A percentile compares a stretch with the other conserved stretches of the same genome.
Conservation (phyloP, 1,140 invertebrate species). For the Megathymus violae region DNA sequence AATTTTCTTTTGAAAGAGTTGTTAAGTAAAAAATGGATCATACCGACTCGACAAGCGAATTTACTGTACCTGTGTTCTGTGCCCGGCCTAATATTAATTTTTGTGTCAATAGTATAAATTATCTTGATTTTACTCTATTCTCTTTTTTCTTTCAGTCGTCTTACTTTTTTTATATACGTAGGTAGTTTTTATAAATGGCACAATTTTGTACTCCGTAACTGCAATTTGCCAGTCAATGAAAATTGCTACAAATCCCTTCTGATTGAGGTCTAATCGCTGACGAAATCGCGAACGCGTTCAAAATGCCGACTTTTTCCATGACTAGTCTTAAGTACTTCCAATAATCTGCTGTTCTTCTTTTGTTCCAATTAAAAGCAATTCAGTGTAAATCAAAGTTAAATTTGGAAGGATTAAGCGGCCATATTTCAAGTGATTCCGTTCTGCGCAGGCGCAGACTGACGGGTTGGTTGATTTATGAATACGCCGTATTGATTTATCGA, state of each 20-base stretch:
- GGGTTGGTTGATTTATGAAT: conserved; percentile 63
- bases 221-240: conserved; percentile 80
- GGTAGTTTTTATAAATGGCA: conserved; percentile 50
- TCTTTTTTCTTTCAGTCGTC: neutral
- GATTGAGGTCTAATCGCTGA: conserved; percentile 74
- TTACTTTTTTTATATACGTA: neutral
- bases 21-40: too few species aligned
- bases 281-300: conserved; percentile 53
- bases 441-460: conserved; percentile 58
- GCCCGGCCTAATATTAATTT: too few species aligned
- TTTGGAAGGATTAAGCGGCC: conserved; percentile 55
- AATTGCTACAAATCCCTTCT: conserved; percentile 73
- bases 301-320: conserved; percentile 66
- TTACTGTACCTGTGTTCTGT: too few species aligned
- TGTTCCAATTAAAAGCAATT: conserved; percentile 78
- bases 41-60: too few species aligned
- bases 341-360: conserved; percentile 62
- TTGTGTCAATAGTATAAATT: too few species aligned
- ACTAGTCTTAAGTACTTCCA: conserved; percentile 69
- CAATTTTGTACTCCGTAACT: conserved; percentile 43
- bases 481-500: conserved; percentile 63
- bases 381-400: conserved; percentile 70
- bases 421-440: conserved; percentile 74
- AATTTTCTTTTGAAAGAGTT: too few species aligned
- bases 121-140: neutral